Evolutionary conservation across 2,797 vertebrate species (phyloP), one percentile per base, ranked within the genome.

Genomic region (Periparus ater): DNA sequence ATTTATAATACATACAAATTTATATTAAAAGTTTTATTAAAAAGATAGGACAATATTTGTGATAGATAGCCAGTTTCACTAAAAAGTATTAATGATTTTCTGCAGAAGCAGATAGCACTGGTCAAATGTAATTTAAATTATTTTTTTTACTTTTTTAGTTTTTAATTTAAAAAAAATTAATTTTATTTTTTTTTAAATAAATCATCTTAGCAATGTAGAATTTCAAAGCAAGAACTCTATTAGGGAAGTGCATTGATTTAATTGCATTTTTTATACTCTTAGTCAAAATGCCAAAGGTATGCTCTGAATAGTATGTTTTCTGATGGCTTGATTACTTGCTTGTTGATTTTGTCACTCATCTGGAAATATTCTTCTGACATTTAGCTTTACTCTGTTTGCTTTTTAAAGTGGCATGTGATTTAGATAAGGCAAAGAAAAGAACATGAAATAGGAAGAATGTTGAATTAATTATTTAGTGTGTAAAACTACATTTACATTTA

Each of bases 281-380:
- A 89, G 13, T 65, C 68, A 89, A 92, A 95, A 96, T 91, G 87
- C 78, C 93, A 92, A 30, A 93, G 29, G 48, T 91, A 66, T 84
- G 62, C 70, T 73, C 82, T 88, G 85, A 95, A 91, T 95, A 93
- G 71, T 66, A 23, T 88, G 91, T 91, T 83, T 81, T 84, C 60
- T 72, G 72, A 88, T 47, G 82, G 29, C 66, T 85, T 93, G 63
- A 96, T 96, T 94, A 89, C 74, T 95, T 85, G 81, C 65, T 91
- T 80, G 47, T 93, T 91, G 89, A 91, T 75, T 75, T 51, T 60
- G 78, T 93, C 89, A 88, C 51, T 93, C 87, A 92, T 85, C 79
- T 84, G 87, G 70, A 95, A 96, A 85, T 75, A 81, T 22, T 77
- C 32, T 66, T 89, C 78, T 91, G 91, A 88, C 95, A 93, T 95